A percentile compares a stretch with the other conserved stretches of the same genome.
phyloP scores from a whole-genome alignment of 1,140 invertebrate species.

The Nephotettix cincticeps region DNA sequence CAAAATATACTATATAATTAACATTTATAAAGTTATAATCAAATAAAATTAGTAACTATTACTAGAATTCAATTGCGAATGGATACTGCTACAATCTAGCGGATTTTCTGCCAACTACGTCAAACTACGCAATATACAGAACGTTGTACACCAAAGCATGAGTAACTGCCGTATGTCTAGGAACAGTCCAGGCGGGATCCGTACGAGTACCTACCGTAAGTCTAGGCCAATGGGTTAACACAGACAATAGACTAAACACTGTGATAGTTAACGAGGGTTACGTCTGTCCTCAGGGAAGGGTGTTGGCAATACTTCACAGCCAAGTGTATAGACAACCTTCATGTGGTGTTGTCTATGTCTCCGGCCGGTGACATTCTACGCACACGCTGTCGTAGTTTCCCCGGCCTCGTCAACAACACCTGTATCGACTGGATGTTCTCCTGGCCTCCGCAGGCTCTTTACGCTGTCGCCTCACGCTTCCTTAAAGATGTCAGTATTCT shows the following conservation, averaged over 20 bases:
- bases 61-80: too few relatives aligned
- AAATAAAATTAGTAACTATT: background rate
- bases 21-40: constrained; percentile 3
- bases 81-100: too few relatives aligned
- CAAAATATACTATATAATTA: too few relatives aligned
- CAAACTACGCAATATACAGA: background rate
- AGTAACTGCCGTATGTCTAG: too few relatives aligned
- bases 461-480: constrained; percentile 80
- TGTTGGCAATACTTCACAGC: constrained; percentile 85
- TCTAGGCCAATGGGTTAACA: too few relatives aligned
- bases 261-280: background rate
- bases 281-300: constrained; percentile 57
- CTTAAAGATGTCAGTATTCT: constrained; percentile 58
- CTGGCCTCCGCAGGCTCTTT: constrained; percentile 86
- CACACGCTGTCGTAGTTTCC: constrained; percentile 83
- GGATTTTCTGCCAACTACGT: background rate
- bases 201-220: too few relatives aligned
- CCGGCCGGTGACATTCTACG: constrained; percentile 78
- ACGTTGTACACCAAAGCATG: too few relatives aligned
- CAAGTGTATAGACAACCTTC: constrained; percentile 76
- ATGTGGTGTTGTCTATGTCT: constrained; percentile 88
- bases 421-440: constrained; percentile 93
- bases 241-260: too few relatives aligned
- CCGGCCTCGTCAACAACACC: constrained; percentile 88
- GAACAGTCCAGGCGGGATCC: too few relatives aligned